Percentiles rank a stretch among this genome's conserved stretches.
Evolutionary conservation across 2,888 invertebrate species (phyloP).

Genomic region (Polyommatus iphigenia): DNA sequence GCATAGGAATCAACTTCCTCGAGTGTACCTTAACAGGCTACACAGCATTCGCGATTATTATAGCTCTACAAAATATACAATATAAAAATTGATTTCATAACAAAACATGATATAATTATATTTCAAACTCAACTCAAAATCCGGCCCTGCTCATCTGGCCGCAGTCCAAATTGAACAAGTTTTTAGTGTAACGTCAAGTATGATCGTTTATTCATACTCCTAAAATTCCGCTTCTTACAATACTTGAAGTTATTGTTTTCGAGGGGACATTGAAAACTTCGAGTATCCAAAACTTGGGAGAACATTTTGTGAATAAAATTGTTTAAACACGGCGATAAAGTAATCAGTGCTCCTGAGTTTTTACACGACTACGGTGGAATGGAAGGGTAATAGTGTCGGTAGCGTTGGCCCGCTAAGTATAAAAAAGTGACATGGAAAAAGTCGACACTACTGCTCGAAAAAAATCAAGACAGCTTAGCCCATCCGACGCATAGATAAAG

Average conservation of each 20-base stretch:
- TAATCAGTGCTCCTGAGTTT: background rate
- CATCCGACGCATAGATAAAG: too few relatives aligned
- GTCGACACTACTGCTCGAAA: too few relatives aligned
- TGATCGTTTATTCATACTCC: conserved; percentile 29
- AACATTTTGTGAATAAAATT: background rate
- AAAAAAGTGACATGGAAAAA: too few relatives aligned
- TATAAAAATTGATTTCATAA: too few relatives aligned
- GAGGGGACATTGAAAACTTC: background rate
- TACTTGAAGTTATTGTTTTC: conserved; percentile 19
- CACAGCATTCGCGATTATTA: too few relatives aligned
- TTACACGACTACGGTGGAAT: background rate
- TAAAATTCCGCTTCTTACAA: conserved; percentile 22
- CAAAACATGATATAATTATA: too few relatives aligned
- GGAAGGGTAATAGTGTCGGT: too few relatives aligned
- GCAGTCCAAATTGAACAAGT: conserved; percentile 35
- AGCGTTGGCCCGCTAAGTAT: too few relatives aligned
- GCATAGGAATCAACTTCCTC: too few relatives aligned
- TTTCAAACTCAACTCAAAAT: background rate
- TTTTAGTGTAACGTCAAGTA: conserved; percentile 36
- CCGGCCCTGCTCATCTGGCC: conserved; percentile 45
- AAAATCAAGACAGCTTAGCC: too few relatives aligned
- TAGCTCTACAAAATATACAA: too few relatives aligned
- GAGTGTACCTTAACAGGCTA: too few relatives aligned
- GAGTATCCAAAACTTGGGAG: background rate
- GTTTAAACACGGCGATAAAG: background rate